These are phyloP conservation scores for Pseudopleuronectes americanus DNA, from an alignment of 2,797 vertebrate species.

Conservation along the genomic window DNA sequence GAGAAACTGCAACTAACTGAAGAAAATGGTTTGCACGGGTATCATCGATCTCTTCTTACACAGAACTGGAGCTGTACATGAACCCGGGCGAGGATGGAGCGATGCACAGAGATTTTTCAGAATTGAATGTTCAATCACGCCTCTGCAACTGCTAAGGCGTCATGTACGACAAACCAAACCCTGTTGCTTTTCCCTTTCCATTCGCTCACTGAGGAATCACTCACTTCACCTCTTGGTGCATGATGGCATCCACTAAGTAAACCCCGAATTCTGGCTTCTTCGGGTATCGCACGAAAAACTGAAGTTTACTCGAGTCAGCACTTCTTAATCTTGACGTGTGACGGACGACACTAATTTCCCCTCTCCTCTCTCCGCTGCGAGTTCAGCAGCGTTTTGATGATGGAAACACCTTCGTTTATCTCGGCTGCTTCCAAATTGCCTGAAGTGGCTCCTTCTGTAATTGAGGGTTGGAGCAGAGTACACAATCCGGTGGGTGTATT, in stretches of 20 bases:
- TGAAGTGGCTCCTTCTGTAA: constrained; percentile 71
- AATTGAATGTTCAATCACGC: constrained; percentile 10
- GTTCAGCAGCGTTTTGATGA: constrained; percentile 44
- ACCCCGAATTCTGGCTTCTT: constrained; percentile 13
- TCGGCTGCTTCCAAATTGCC: constrained; percentile 57
- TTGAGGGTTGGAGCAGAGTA: constrained; percentile 60
- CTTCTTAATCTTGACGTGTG: constrained; percentile 59
- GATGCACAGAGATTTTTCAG: too few relatives aligned
- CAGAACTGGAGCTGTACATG: not conserved
- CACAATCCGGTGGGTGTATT: not conserved
- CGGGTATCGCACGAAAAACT: constrained; percentile 33
- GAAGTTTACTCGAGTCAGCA: constrained; percentile 39
- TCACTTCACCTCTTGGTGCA: constrained; percentile 35
- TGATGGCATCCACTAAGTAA: constrained; percentile 7
- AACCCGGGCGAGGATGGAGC: not conserved
- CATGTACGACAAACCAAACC: constrained; percentile 39
- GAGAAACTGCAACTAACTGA: too few relatives aligned
- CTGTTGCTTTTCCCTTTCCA: not conserved
- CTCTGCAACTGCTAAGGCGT: constrained; percentile 25
- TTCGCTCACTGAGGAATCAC: not conserved
- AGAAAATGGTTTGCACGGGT: too few relatives aligned
- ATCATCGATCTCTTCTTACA: too few relatives aligned
- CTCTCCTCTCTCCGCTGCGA: constrained; percentile 31
- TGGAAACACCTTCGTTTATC: constrained; percentile 71
- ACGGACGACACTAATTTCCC: constrained; percentile 58